Evolutionary conservation across 2,797 vertebrate genomes (phyloP).

Genomic region (Syngnathus rostellatus): DNA sequence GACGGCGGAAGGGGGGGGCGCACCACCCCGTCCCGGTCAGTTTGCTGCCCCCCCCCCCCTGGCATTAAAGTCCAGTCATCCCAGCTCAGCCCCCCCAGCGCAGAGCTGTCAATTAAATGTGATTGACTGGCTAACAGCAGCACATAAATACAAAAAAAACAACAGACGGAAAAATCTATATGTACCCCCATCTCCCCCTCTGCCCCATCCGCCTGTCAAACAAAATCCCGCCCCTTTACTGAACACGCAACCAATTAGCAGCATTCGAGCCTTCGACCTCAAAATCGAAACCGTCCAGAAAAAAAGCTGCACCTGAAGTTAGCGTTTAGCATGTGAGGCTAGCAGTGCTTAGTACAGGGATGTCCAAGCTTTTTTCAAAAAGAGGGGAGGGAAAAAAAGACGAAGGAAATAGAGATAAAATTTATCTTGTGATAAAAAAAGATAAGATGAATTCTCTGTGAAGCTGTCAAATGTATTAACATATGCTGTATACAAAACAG

Average conservation of each 20-base stretch:
- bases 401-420: too few relatives aligned
- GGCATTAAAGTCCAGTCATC: slow-evolving; percentile 96
- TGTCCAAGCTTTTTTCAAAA: not conserved
- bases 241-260: slow-evolving; percentile 84
- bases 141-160: slow-evolving; percentile 98
- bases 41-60: slow-evolving; percentile 45
- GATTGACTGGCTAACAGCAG: slow-evolving; percentile 99
- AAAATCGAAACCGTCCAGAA: slow-evolving; percentile 86
- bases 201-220: slow-evolving; percentile 72
- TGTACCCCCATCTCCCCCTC: slow-evolving; percentile 73
- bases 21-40: slow-evolving; percentile 62
- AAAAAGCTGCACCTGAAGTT: slow-evolving; percentile 82
- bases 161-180: slow-evolving; percentile 99
- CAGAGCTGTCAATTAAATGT: slow-evolving; percentile 99
- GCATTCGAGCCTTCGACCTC: slow-evolving; percentile 29
- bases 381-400: too few relatives aligned
- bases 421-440: too few relatives aligned
- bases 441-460: too few relatives aligned
- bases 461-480: too few relatives aligned
- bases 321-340: not conserved
- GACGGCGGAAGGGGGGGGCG: slow-evolving; percentile 77
- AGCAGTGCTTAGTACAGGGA: not conserved
- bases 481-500: too few relatives aligned
- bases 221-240: slow-evolving; percentile 15
- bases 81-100: slow-evolving; percentile 78